phyloP scores from a whole-genome alignment of 2,888 invertebrate genomes.

The Agriopis leucophaearia region DNA sequence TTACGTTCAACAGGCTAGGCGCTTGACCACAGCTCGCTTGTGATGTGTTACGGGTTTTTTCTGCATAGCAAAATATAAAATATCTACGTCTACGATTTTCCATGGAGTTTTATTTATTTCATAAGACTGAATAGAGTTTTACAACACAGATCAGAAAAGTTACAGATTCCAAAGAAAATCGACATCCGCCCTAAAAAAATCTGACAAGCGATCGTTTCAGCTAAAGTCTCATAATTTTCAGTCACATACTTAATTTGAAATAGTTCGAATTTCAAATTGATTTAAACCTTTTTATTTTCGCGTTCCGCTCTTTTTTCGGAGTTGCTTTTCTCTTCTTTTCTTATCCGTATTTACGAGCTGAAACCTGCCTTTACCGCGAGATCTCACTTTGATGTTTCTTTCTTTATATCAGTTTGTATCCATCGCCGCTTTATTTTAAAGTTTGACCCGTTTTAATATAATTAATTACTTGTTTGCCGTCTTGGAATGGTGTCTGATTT shows the following conservation, averaged over 20 bases:
- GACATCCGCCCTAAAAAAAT: not conserved
- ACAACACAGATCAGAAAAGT: not conserved
- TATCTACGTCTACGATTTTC: slow-evolving; percentile 53
- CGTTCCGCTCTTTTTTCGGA: not conserved
- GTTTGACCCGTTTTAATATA: slow-evolving; percentile 40
- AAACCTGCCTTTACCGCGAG: slow-evolving; percentile 51
- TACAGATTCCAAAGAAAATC: not conserved
- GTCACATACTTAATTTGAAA: not conserved
- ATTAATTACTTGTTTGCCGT: slow-evolving; percentile 25
- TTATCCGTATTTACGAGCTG: slow-evolving; percentile 44
- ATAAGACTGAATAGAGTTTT: slow-evolving; percentile 38
- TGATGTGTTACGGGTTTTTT: slow-evolving; percentile 32
- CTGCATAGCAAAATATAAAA: slow-evolving; percentile 47
- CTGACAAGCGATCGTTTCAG: not conserved
- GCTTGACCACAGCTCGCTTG: not conserved
- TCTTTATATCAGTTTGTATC: slow-evolving; percentile 46
- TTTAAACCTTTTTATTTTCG: not conserved
- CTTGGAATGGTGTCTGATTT: slow-evolving; percentile 11
- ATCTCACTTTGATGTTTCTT: slow-evolving; percentile 54
- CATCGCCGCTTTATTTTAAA: slow-evolving; percentile 37
- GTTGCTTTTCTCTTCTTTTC: not conserved
- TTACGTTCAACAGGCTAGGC: too few species aligned
- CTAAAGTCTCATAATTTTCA: not conserved
- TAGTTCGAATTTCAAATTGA: not conserved
- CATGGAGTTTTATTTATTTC: slow-evolving; percentile 54